A percentile compares a stretch with the other conserved stretches of the same genome.
These are phyloP conservation scores for Micronycteris hirsuta DNA, from an alignment of 2,113 vertebrate species.

Conservation along the genomic window DNA sequence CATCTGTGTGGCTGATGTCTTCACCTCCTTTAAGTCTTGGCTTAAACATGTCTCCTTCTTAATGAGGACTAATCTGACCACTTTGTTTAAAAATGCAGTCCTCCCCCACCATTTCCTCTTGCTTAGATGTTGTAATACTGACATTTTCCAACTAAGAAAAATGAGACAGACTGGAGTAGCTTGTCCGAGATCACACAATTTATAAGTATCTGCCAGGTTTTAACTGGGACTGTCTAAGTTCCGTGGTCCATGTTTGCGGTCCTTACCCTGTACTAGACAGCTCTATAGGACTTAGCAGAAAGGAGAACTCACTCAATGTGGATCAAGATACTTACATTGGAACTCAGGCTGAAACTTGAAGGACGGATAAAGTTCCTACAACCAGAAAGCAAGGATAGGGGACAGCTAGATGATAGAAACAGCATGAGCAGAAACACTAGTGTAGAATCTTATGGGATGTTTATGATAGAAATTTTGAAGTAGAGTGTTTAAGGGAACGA, in stretches of 20 bases:
- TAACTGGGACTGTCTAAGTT: neutral
- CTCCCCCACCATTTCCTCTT: neutral
- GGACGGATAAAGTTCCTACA: neutral
- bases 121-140: neutral
- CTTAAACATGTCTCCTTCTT: neutral
- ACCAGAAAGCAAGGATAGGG: neutral
- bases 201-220: neutral
- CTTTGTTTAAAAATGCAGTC: neutral
- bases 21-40: neutral
- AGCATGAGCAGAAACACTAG: neutral
- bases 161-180: neutral
- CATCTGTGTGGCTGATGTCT: neutral
- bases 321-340: neutral
- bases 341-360: neutral
- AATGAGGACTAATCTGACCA: neutral
- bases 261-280: neutral
- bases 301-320: neutral
- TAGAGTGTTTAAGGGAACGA: neutral
- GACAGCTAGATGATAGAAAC: neutral
- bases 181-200: neutral
- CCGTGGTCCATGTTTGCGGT: neutral
- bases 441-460: neutral
- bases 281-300: neutral
- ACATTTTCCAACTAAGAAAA: neutral
- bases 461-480: neutral